A percentile compares a stretch with the other conserved stretches of the same genome.
Evolutionary conservation across 1,140 invertebrate genomes (phyloP).

Genomic region (Heliconius congener): DNA sequence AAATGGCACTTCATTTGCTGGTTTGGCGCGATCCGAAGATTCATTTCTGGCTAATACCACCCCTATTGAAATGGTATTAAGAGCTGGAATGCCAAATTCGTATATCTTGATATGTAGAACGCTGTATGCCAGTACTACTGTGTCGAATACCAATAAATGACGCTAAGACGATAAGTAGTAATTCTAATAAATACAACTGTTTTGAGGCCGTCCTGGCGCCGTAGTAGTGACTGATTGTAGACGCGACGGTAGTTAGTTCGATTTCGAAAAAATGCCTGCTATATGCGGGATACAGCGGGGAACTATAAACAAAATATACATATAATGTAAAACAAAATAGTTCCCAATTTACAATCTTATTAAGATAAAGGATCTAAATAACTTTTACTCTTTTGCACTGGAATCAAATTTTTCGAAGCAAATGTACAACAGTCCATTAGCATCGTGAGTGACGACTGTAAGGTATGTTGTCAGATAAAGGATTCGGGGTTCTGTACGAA

Average conservation of each 20-base stretch:
- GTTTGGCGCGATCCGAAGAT: conserved; percentile 28
- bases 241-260: no score
- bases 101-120: background rate
- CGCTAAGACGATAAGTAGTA: background rate
- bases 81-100: background rate
- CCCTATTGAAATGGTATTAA: conserved; percentile 3
- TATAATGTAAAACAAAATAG: no score
- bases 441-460: background rate
- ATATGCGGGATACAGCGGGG: no score
- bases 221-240: no score
- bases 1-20: conserved; percentile 36
- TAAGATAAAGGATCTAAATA: background rate
- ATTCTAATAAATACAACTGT: background rate
- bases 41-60: background rate
- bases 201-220: background rate
- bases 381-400: background rate
- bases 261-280: no score
- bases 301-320: no score
- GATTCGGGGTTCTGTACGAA: background rate
- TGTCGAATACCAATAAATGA: conserved; percentile 44
- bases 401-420: background rate
- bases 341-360: background rate
- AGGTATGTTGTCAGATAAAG: background rate
- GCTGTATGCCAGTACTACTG: conserved; percentile 23
- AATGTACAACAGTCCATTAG: background rate